A percentile compares a stretch with the other conserved stretches of the same genome.
These are phyloP conservation scores for Selene dorsalis DNA, from an alignment of 2,797 vertebrate species.

Conservation along the genomic window DNA sequence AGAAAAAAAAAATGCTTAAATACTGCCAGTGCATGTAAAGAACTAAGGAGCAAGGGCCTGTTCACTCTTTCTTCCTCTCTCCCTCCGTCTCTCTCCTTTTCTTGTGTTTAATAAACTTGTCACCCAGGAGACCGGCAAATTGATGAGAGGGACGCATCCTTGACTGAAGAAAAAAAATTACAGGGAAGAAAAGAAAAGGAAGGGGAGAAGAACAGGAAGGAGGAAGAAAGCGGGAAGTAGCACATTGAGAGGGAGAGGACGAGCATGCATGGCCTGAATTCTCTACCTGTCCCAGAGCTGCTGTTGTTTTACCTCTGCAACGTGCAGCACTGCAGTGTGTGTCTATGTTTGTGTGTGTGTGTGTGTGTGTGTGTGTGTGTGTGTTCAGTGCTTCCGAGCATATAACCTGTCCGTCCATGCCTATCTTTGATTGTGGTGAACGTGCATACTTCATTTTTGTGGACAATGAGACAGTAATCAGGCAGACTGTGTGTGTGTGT, in stretches of 20 bases:
- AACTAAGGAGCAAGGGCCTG: conserved; percentile 11
- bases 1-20: conserved; percentile 41
- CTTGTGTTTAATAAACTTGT: conserved; percentile 88
- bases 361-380: conserved; percentile 11
- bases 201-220: conserved; percentile 29
- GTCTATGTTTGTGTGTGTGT: conserved; percentile 25
- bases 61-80: conserved; percentile 15
- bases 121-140: conserved; percentile 83
- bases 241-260: conserved; percentile 51
- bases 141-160: conserved; percentile 81
- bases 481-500: background rate
- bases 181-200: background rate
- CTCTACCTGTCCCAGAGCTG: conserved; percentile 63
- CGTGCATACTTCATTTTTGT: conserved; percentile 10
- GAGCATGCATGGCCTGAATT: conserved; percentile 69
- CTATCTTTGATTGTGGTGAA: conserved; percentile 30
- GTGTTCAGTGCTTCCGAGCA: conserved; percentile 5
- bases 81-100: conserved; percentile 28
- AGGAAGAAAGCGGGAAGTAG: conserved; percentile 45
- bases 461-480: conserved; percentile 17
- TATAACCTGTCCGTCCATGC: conserved; percentile 14
- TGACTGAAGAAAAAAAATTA: conserved; percentile 29
- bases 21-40: conserved; percentile 21
- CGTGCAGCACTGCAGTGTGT: conserved; percentile 76
- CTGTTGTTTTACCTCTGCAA: conserved; percentile 64